Base-by-base conservation (phyloP, 2,888 invertebrate species). In the Cylindroiulus punctatus region DNA sequence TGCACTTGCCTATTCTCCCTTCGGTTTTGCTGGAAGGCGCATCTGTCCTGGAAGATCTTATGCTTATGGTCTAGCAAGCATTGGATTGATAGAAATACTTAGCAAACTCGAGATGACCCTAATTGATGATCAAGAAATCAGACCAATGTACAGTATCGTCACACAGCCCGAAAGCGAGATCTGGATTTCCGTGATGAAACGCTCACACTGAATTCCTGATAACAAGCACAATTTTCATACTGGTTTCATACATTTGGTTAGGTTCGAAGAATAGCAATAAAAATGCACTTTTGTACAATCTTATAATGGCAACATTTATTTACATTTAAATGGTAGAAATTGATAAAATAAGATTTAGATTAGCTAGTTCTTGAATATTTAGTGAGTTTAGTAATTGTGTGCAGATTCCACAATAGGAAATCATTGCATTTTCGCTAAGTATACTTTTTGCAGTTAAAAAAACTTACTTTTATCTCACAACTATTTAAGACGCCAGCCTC, bases 11-110 rank as follows among this genome's bases (percentile, higher is more conserved):
- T 91, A 90, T 87, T 88, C 89, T 83, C 91, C 91, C 0, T 91
- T 91, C 88, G 91, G 91, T 4, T 90, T 91, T 89, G 88, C 88
- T 36, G 91, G 91, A 17, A 90, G 90, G 86, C 88, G 90, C 7
- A 88, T 88, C 36, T 90, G 90, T 87, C 89, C 89, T 14, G 90
- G 89, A 3, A 76, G 42, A 84, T 88, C 89, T 30, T 89, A 90
- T 87, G 89, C 90, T 0, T 89, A 90, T 84, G 85, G 88, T 22
- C 89, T 91, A 88, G 89, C 89, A 4, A 87, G 36, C 19, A 42
- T 85, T 19, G 19, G 42, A 22, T n/a, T 87, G 85, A 40, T 32
- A 12, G 81, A 40, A n/a, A 44, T 87, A 10, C 26, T 87, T 12
- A 32, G 40, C n/a, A n/a, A 42, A 19, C 44, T 85, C 7, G 42